These are phyloP conservation scores for Drosophila kepulauana DNA, from an alignment of 1,140 invertebrate genomes.

Conservation along the genomic window DNA sequence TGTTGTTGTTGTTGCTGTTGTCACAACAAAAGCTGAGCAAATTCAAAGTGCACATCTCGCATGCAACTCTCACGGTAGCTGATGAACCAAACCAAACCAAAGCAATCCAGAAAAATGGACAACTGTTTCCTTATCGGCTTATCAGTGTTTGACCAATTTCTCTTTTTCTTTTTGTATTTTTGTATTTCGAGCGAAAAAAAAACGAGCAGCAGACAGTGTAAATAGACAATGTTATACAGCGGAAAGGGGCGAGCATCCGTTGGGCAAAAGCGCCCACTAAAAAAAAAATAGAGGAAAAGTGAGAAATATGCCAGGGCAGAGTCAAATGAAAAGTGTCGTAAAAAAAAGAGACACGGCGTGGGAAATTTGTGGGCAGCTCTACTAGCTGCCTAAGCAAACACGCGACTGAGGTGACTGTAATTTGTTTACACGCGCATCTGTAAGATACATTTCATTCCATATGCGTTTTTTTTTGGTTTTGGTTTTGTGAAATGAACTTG, in stretches of 20 bases:
- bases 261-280: constrained; percentile 45
- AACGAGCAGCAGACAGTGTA: constrained; percentile 36
- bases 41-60: constrained; percentile 44
- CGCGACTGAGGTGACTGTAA: constrained; percentile 50
- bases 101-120: not conserved
- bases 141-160: constrained; percentile 69
- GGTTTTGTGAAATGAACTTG: constrained; percentile 71
- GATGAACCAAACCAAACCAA: constrained; percentile 22
- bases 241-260: constrained; percentile 58
- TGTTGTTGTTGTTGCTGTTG: constrained; percentile 15
- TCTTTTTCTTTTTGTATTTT: constrained; percentile 15
- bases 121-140: constrained; percentile 59
- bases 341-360: constrained; percentile 61
- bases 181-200: constrained; percentile 55
- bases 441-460: constrained; percentile 67
- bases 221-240: constrained; percentile 26
- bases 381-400: constrained; percentile 67
- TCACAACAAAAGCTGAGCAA: constrained; percentile 65
- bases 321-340: constrained; percentile 67
- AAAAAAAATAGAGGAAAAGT: constrained; percentile 17
- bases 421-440: constrained; percentile 74
- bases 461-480: constrained; percentile 1
- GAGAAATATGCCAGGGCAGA: constrained; percentile 43
- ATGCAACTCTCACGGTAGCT: constrained; percentile 68
- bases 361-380: constrained; percentile 66